Base-by-base conservation (phyloP, 2,797 vertebrate genomes). In the Urosaurus nigricauda region DNA sequence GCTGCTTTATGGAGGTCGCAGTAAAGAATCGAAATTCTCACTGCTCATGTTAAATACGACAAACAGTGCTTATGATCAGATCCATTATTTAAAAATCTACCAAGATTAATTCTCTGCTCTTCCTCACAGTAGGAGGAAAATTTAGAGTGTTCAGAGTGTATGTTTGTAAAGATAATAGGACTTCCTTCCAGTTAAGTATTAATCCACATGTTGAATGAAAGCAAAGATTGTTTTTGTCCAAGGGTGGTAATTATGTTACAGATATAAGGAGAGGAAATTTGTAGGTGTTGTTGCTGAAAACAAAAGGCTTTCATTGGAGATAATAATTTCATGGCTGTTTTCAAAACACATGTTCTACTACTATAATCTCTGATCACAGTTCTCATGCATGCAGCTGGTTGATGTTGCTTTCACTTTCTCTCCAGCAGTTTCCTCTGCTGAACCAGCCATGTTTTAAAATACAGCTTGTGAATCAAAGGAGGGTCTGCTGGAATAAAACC, bases 211-310 rank as follows among this genome's bases (percentile, higher is more conserved):
- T 37, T 17, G 35, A 79, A 53, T 40, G 24, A 71, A 51, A 70
- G 47, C 47, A 85, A 26, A 80, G 32, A 53, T 80, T 83, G 70
- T 58, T 82, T 89, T 9, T 75, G 35, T 53, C 65, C 47, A 79
- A 43, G 56, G 6, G 26, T 88, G 26, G 29, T 21, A 26, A 35
- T 73, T 71, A 58, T 70, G 24, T 47, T 60, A 73, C n/a, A 73
- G 24, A 40, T 63, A 68, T 58, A 32, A 19, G 79, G 37, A 79
- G 32, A 79, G 32, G 47, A 35, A 53, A 16, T 70, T 80, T 80
- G 65, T 85, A 81, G 32, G 13, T 79, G 8, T 85, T 37, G 14
- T 81, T 37, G 12, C 51, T 89, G 40, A 85, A 75, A n/a, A 37
- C 24, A n/a, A 65, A 65, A 82, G 14, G 26, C 16, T 51, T 70